A percentile compares a stretch with the other conserved stretches of the same genome.
These are phyloP conservation scores for Stigmatopora nigra DNA, from an alignment of 2,113 vertebrate species.

Conservation along the genomic window DNA sequence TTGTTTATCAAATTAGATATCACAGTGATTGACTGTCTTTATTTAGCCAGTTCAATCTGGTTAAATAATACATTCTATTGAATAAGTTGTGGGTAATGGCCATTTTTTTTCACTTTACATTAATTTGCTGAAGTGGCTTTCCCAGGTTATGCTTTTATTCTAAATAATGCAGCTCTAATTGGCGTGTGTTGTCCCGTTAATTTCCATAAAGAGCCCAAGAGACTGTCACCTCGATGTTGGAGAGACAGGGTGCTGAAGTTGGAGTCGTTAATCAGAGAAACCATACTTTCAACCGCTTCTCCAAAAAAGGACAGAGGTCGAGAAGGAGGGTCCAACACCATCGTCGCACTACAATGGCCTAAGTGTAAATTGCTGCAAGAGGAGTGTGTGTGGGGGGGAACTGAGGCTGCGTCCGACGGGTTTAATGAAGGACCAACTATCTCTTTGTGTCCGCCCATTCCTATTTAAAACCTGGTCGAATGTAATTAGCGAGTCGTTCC, in stretches of 20 bases:
- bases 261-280: constrained; percentile 69
- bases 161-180: constrained; percentile 75
- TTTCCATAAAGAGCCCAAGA: constrained; percentile 72
- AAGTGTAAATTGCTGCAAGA: constrained; percentile 67
- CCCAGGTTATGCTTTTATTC: constrained; percentile 48
- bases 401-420: constrained; percentile 20
- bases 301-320: constrained; percentile 63
- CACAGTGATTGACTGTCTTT: background rate
- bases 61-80: constrained; percentile 33
- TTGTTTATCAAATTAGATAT: no score
- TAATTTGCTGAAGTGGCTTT: constrained; percentile 62
- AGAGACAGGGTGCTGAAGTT: constrained; percentile 55
- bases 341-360: constrained; percentile 64
- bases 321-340: constrained; percentile 68
- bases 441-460: constrained; percentile 41
- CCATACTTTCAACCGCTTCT: constrained; percentile 63
- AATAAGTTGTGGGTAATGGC: constrained; percentile 36
- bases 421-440: constrained; percentile 47
- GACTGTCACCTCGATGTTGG: constrained; percentile 63
- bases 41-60: background rate
- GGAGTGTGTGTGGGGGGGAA: constrained; percentile 32
- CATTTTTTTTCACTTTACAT: constrained; percentile 55
- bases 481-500: background rate
- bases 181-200: constrained; percentile 70
- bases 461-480: background rate